Conservation (phyloP, 2,888 invertebrate genomes). For the Pyrochroa serraticornis region DNA sequence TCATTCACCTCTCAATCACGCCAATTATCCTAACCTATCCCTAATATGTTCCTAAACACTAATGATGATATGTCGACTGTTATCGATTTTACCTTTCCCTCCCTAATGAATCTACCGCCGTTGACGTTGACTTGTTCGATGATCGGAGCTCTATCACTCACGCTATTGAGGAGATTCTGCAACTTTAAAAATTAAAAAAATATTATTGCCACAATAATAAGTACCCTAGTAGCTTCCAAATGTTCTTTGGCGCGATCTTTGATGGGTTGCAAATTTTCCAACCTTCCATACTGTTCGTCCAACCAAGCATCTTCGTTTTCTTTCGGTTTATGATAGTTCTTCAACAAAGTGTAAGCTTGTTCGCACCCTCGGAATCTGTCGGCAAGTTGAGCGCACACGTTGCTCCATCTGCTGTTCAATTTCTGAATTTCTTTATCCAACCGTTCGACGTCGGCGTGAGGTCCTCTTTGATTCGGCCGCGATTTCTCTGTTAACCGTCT, state of each 20-base stretch:
- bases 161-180: conserved; percentile 90
- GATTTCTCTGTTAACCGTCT: conserved; percentile 90
- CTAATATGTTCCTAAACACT: conserved; percentile 16
- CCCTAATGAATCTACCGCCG: conserved; percentile 93
- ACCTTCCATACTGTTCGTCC: conserved; percentile 81
- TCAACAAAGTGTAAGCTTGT: conserved; percentile 87
- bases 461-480: conserved; percentile 73
- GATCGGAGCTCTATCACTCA: conserved; percentile 90
- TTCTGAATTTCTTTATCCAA: conserved; percentile 91
- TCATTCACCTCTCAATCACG: conserved; percentile 31
- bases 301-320: conserved; percentile 90
- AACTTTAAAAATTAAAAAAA: conserved; percentile 32
- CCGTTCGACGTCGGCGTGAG: conserved; percentile 88
- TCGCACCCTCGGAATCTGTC: conserved; percentile 91
- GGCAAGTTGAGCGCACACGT: conserved; percentile 85
- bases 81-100: conserved; percentile 87
- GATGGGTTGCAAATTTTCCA: conserved; percentile 75
- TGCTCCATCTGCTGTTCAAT: conserved; percentile 89
- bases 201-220: conserved; percentile 31
- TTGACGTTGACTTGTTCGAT: conserved; percentile 95
- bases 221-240: conserved; percentile 81
- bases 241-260: conserved; percentile 74
- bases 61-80: background rate
- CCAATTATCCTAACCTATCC: conserved; percentile 31
- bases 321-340: conserved; percentile 87